Base-by-base conservation (phyloP, 2,113 vertebrate genomes). In the Anas platyrhynchos region DNA sequence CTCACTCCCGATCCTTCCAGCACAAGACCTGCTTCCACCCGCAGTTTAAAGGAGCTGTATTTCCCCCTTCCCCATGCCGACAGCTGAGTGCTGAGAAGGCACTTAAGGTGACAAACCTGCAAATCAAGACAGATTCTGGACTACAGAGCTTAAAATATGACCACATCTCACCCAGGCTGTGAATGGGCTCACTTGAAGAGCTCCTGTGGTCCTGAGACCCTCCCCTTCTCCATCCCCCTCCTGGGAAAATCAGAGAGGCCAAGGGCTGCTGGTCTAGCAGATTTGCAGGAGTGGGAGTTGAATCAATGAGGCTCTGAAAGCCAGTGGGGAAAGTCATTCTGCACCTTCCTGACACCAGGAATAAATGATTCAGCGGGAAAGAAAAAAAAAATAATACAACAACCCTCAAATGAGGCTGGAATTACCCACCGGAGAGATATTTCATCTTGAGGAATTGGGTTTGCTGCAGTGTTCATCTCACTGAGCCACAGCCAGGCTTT, bases 301-400 rank as follows among this genome's bases (percentile, higher is more conserved):
- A 93, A 97, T 97, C 97, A 84, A 97, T 97, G 97, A 95, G 82
- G 86, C 92, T 96, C 95, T 97, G 96, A 96, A 83, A 95, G 95
- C 92, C 87, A 93, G 91, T 89, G 89, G 83, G 95, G 76, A 97
- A 96, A 96, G 95, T 94, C 54, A 74, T 97, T 87, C 94, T 75
- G 91, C 92, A 97, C 96, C 96, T 97, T 96, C 90, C 95, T 98
- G 97, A 98, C 98, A 98, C 95, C 69, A 93, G 94, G 97, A 97
- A 98, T 97, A 98, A 98, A 98, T 97, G 96, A 98, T 97, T 96
- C 96, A 71, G 31, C 0, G 7, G 46, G 75, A 95, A 95, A 95
- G 74, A 92, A 85, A 83, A 77, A 88, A 88, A 95, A 86, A 94
- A 91, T 67, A 92, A 79, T 38, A 82, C 72, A 94, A 43, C 92